These are phyloP conservation scores for Lathamus discolor DNA, from an alignment of 2,113 vertebrate species.

Conservation along the genomic window DNA sequence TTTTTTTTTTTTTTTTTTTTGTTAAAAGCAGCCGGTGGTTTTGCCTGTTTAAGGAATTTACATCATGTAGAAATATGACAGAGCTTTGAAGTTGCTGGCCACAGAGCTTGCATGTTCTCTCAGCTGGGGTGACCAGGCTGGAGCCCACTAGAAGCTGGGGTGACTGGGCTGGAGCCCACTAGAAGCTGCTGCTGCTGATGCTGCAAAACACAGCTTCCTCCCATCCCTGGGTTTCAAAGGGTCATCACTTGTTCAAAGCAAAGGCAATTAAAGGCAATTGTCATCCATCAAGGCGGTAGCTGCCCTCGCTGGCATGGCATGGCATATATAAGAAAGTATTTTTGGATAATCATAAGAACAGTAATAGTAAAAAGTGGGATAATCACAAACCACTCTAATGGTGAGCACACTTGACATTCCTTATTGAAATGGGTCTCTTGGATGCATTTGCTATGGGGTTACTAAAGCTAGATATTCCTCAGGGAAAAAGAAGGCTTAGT, in stretches of 20 bases:
- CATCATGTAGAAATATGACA: background rate
- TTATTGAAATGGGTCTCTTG: background rate
- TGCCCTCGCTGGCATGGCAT: background rate
- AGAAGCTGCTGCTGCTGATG: background rate
- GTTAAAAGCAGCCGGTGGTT: background rate
- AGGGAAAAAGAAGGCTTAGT: background rate
- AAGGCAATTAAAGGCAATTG: background rate
- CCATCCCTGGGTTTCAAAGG: background rate
- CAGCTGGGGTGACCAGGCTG: background rate
- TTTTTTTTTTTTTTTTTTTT: background rate
- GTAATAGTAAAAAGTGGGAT: background rate
- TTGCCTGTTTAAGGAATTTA: background rate
- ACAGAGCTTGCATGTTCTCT: background rate
- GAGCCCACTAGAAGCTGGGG: background rate
- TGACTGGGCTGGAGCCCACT: background rate
- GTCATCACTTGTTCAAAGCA: background rate
- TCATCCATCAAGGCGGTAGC: background rate
- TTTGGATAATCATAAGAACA: background rate
- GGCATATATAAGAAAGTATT: background rate
- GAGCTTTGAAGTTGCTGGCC: constrained; percentile 20
- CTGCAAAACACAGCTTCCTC: background rate
- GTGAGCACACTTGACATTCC: background rate
- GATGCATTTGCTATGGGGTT: background rate
- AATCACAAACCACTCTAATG: background rate
- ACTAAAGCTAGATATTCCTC: background rate